These are phyloP conservation scores for Anarsia innoxiella DNA, from an alignment of 2,888 invertebrate genomes.

Conservation along the genomic window DNA sequence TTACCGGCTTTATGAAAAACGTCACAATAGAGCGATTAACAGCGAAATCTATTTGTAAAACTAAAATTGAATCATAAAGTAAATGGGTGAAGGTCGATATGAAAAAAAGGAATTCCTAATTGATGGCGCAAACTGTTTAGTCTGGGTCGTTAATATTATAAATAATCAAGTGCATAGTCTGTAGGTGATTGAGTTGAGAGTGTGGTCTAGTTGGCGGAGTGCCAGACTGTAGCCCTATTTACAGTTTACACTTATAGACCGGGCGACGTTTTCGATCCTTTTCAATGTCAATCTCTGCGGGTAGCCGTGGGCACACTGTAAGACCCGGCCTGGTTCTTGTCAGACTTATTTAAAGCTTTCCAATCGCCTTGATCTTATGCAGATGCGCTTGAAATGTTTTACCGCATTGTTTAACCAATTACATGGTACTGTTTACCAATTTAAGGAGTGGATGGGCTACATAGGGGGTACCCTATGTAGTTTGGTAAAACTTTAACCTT, in stretches of 20 bases:
- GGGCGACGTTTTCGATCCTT: slow-evolving; percentile 30
- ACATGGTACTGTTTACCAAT: too few relatives aligned
- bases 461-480: too few relatives aligned
- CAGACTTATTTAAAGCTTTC: slow-evolving; percentile 12
- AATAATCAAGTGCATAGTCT: slow-evolving; percentile 25
- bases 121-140: slow-evolving; percentile 24
- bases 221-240: slow-evolving; percentile 41
- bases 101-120: too few relatives aligned
- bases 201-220: slow-evolving; percentile 44
- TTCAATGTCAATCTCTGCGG: slow-evolving; percentile 57
- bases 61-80: too few relatives aligned
- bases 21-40: too few relatives aligned
- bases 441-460: too few relatives aligned
- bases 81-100: too few relatives aligned
- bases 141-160: slow-evolving; percentile 27
- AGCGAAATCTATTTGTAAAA: too few relatives aligned
- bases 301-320: neutral
- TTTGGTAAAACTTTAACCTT: too few relatives aligned
- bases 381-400: neutral
- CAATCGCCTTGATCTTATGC: slow-evolving; percentile 1
- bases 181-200: slow-evolving; percentile 20
- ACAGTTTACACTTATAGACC: slow-evolving; percentile 24
- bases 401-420: too few relatives aligned
- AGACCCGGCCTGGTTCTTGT: slow-evolving; percentile 11
- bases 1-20: too few relatives aligned